phyloP scores from a whole-genome alignment of 2,113 vertebrate genomes.

The Boulengeromyrus knoepffleri region DNA sequence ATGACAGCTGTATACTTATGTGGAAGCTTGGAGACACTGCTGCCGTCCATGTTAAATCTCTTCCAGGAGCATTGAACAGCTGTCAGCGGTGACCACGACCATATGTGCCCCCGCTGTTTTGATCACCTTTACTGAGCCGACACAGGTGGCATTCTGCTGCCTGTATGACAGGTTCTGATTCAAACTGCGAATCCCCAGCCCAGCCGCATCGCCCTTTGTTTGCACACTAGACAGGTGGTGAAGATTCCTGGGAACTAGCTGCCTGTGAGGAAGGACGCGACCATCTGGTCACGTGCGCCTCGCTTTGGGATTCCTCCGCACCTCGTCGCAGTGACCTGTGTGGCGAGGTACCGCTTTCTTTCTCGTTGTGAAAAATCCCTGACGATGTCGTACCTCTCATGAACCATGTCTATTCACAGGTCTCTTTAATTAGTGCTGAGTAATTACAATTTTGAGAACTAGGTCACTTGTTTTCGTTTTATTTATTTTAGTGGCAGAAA shows the following conservation, averaged over 20 bases:
- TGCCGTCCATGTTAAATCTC: neutral
- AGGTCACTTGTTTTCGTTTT: neutral
- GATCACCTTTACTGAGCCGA: constrained; percentile 13
- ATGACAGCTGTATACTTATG: neutral
- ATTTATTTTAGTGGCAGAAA: neutral
- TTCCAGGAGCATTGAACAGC: neutral
- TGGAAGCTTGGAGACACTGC: neutral
- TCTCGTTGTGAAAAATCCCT: neutral
- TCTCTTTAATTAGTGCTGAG: neutral
- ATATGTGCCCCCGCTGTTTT: constrained; percentile 12
- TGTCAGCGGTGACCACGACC: constrained; percentile 6
- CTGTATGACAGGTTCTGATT: constrained; percentile 6
- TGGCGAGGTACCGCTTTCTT: neutral
- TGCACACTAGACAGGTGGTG: constrained; percentile 32
- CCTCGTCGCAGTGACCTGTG: neutral
- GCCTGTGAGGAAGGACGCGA: constrained; percentile 24
- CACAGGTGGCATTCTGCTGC: constrained; percentile 7
- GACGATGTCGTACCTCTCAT: neutral
- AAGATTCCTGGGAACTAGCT: constrained; percentile 38
- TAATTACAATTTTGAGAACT: neutral
- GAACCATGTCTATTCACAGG: neutral
- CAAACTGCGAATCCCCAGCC: neutral
- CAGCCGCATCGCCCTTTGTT: constrained; percentile 14
- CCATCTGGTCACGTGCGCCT: constrained; percentile 48
- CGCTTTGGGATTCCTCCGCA: constrained; percentile 24